Evolutionary conservation across 2,797 vertebrate genomes (phyloP), one percentile per base, ranked within the genome.

Genomic region (Acanthiza pusilla): DNA sequence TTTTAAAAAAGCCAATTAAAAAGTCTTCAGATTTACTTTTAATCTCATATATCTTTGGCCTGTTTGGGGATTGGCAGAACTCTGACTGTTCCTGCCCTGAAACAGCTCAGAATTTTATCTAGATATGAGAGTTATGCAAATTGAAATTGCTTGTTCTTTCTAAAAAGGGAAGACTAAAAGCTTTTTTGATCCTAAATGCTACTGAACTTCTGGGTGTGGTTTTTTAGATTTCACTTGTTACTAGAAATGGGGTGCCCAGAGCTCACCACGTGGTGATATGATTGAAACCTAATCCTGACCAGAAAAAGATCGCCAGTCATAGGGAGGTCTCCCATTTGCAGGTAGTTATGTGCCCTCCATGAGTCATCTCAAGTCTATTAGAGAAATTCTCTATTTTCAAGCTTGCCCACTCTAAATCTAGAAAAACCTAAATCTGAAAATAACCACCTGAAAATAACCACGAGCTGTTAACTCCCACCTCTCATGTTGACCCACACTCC

Each of bases 21-120:
- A 95, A 81, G 26, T 48, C 51, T 61, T 63, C 61, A 85, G 53
- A 68, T 87, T 91, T 88, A 92, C 88, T 94, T 93, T 82, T 74
- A 78, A 89, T 87, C 74, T 89, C 83, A 66, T 9, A 58, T 13
- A 70, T 86, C 91, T 96, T 81, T 91, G 53, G 68, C 32, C 71
- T 70, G 11, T 65, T 76, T 55, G 42, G n/a, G 27, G 51, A 85
- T 16, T 95, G 87, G 77, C 87, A 93, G 72, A 76, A 77, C 27
- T 85, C 66, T 61, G 36, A 92, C n/a, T 3, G 16, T 30, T 93
- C 81, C 83, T 74, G 82, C 15, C 25, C 54, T 50, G 17, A 82
- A 92, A 81, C 43, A 86, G 72, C 60, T 91, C 88, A 89, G 20
- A 79, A 87, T 71, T 91, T 65, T 92, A 93, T 93, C 74, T 54